Base-by-base conservation (phyloP, 2,113 vertebrate genomes). In the Psettodes erumei region DNA sequence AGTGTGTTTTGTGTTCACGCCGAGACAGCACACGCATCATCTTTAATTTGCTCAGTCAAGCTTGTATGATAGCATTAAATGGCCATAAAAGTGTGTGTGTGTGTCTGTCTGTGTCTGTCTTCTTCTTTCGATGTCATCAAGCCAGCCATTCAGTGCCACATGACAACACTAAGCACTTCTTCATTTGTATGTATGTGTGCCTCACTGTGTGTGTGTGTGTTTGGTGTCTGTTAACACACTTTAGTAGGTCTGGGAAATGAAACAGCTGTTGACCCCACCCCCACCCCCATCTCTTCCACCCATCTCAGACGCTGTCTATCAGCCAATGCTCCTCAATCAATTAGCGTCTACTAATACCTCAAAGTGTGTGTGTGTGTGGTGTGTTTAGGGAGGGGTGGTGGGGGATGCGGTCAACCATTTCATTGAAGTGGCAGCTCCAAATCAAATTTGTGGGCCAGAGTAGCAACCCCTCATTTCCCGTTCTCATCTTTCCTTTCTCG, bases 311-410 rank as follows among this genome's bases (percentile, higher is more conserved):
- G 61, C 82, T 79, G 87, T 87, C 91, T 70, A 86, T 92, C 90
- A 89, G 37, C 64, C 83, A 77, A 75, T 18, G 74, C 86, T 90
- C 84, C 86, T 93, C 92, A 93, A 93, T 94, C 93, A 93, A 94
- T 94, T 93, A 93, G 79, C 33, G 50, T 76, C 79, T 68, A 83
- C 85, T 92, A 89, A 90, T 84, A 56, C 87, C 37, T 87, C 12
- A 69, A 0, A 78, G 60, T 50, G 38, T 43, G 58, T 66, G 51
- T 74, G 58, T 64, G 28, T 61, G 71, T 40, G 74, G 59, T 75
- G 77, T 70, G 61, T 84, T 72, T 35, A 12, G 63, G 43, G 40
- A 10, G 51, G 61, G 35, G 12, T 25, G 47, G 28, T 12, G 62
- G 54, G 55, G 62, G 43, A 69, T 83, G 74, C 75, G 77, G 86